Evolutionary conservation across 1,140 invertebrate genomes (phyloP), one percentile per base, ranked within the genome.

Genomic region (Sitodiplosis mosellana): DNA sequence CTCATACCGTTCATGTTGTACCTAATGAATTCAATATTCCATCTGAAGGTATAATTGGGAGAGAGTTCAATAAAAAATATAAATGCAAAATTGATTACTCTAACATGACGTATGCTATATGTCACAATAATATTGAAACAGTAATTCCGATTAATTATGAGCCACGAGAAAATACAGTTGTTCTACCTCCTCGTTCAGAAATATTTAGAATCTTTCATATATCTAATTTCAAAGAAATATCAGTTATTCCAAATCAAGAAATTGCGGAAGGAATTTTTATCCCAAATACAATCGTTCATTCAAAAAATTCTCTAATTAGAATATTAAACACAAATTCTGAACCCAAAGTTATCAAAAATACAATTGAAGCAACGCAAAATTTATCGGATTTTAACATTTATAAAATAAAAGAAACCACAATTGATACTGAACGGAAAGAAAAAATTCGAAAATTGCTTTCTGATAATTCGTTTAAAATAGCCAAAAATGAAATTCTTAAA

Each of bases 241-340:
- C n/a, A 4, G 11, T 46, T 8, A 33, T 46, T 12, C 10, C 10
- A 4, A 34, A 11, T 17, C 45, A 46, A 27, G 45, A 46, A 46
- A 46, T 46, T 46, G 45, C 7, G 2, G 22, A 46, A 3, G 22
- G 45, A 33, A 20, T 46, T 12, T 46, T 20, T 46, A 19, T 46
- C 12, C 17, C 45, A 11, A 46, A 34, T 12, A 46, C 45, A 5
- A 46, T 46, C 4, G 21, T 46, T n/a, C 18, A 46, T 17, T 14
- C 17, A 7, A 27, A 46, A 21, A 3, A 15, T 14, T 7, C 45
- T 2, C 6, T 33, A 8, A 22, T 46, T 15, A 2, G 45, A 27
- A 15, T 46, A 5, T 21, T 46, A n/a, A 46, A 46, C 22, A 34
- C 45, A n/a, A 46, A 17, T n/a, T 12, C 8, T 15, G 6, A 34